Evolutionary conservation across 1,140 invertebrate species (phyloP), one percentile per base, ranked within the genome.

Genomic region (Drosophila chauvacae): DNA sequence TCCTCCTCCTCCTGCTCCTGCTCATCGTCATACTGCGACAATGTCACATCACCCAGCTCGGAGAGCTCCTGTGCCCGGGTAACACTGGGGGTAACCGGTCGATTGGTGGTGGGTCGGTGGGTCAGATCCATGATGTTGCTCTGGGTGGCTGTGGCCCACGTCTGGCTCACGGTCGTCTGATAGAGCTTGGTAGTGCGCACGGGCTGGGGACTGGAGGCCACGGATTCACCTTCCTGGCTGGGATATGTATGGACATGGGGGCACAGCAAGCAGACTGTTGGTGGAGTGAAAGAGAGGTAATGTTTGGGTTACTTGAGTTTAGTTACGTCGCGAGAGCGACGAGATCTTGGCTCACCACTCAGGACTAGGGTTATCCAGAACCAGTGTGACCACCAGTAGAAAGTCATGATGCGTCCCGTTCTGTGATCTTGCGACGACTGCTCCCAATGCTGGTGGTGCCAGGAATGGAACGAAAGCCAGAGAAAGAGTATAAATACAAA

Each of bases 381-480:
- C 95, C 95, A 95, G 91, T 95, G 95, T 93, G 94, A 95, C 94
- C 95, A 95, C 94, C 94, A 95, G 92, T 95, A 94, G 74, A 95
- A 93, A 93, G 95, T 95, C 95, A 95, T 95, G 94, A 94, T 94
- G 93, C 74, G 75, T 45, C 71, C 68, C 87, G 86, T 91, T 51
- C 60, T 88, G 73, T 68, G 77, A 90, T 85, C 66, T 85, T 81
- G 66, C 28, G 57, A 42, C 50, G 48, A 84, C 77, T 68, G 76
- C 59, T 48, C 23, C 41, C 63, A 48, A 53, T 41, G 33, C 61
- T 68, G 59, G 39, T 55, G 55, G 39, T 55, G 55, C 57, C 56
- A 76, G 58, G 45, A 63, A 70, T 45, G 60, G 48, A 35, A 69
- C 68, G 57, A 48, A 33, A 51, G n/a, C 6, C 48, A 50, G 35